Percentiles rank a stretch among this genome's conserved stretches.
phyloP scores from a whole-genome alignment of 2,797 vertebrate genomes.

The Centroberyx gerrardi region DNA sequence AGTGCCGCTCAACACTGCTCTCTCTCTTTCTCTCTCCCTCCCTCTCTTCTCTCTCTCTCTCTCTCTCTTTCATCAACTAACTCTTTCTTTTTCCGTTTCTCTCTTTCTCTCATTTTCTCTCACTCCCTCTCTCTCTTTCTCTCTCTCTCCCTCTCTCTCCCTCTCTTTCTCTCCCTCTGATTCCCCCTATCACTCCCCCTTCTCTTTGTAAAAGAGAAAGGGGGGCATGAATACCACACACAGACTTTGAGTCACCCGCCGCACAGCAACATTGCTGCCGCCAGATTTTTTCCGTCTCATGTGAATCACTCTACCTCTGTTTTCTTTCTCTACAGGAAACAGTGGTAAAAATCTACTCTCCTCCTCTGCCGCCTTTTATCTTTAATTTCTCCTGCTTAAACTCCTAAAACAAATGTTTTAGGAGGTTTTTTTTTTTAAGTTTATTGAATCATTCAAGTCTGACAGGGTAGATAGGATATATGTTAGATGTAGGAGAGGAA shows the following conservation, averaged over 20 bases:
- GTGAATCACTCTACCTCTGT: conserved; percentile 66
- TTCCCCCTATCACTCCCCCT: conserved; percentile 45
- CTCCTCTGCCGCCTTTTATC: conserved; percentile 36
- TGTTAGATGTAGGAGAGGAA: background rate
- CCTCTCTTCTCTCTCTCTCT: conserved; percentile 34
- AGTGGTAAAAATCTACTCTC: conserved; percentile 47
- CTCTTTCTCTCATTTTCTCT: conserved; percentile 59
- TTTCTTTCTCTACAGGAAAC: conserved; percentile 60
- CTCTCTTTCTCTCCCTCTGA: conserved; percentile 29
- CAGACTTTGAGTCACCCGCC: conserved; percentile 77
- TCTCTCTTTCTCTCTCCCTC: conserved; percentile 44
- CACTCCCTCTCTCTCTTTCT: conserved; percentile 51
- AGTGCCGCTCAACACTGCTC: conserved; percentile 64
- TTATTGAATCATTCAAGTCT: background rate
- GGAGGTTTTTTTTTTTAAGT: conserved; percentile 12
- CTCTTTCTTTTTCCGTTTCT: conserved; percentile 61
- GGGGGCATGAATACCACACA: conserved; percentile 84
- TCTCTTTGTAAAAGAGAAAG: conserved; percentile 63
- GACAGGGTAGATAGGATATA: background rate
- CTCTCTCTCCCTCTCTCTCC: conserved; percentile 26
- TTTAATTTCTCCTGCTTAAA: conserved; percentile 31
- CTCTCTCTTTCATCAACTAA: conserved; percentile 55
- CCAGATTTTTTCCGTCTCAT: conserved; percentile 80
- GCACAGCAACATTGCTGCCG: conserved; percentile 66
- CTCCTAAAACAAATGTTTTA: conserved; percentile 8